Conservation (phyloP, 2,113 vertebrate species). For the Poeciliopsis prolifica region DNA sequence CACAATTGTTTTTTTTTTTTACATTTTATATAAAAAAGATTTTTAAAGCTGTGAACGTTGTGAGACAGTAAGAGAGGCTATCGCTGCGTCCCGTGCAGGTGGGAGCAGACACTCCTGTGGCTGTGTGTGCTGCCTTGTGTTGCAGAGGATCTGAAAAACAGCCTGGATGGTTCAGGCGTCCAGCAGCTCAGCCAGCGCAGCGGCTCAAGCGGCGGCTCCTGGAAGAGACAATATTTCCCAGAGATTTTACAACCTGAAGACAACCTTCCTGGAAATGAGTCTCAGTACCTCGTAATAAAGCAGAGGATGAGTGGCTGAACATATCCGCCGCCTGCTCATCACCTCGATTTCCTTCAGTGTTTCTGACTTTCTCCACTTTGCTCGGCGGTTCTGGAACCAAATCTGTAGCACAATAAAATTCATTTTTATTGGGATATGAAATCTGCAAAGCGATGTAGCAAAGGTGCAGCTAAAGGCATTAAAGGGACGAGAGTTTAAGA, state of each 20-base stretch:
- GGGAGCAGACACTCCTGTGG: conserved; percentile 44
- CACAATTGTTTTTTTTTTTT: background rate
- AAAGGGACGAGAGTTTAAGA: background rate
- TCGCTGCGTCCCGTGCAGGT: conserved; percentile 35
- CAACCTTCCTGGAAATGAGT: background rate
- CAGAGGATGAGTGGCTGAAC: conserved; percentile 8
- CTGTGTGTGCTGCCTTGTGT: conserved; percentile 2
- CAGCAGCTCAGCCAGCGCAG: conserved; percentile 54
- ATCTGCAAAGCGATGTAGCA: background rate
- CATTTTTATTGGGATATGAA: background rate
- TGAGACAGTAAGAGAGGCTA: conserved; percentile 24
- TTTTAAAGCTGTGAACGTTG: background rate
- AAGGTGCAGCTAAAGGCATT: background rate
- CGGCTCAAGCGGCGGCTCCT: conserved; percentile 27
- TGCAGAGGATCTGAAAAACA: conserved; percentile 17
- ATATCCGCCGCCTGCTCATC: conserved; percentile 22
- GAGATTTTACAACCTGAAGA: background rate
- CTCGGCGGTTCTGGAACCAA: conserved; percentile 75
- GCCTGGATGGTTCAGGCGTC: conserved; percentile 30
- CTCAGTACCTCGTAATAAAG: conserved; percentile 54
- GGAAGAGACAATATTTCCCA: background rate
- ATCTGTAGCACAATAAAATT: conserved; percentile 45
- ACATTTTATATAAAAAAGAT: background rate
- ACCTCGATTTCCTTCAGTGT: conserved; percentile 57
- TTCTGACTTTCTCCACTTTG: conserved; percentile 71